These are phyloP conservation scores for Meganola albula DNA, from an alignment of 2,888 invertebrate genomes.

Conservation along the genomic window DNA sequence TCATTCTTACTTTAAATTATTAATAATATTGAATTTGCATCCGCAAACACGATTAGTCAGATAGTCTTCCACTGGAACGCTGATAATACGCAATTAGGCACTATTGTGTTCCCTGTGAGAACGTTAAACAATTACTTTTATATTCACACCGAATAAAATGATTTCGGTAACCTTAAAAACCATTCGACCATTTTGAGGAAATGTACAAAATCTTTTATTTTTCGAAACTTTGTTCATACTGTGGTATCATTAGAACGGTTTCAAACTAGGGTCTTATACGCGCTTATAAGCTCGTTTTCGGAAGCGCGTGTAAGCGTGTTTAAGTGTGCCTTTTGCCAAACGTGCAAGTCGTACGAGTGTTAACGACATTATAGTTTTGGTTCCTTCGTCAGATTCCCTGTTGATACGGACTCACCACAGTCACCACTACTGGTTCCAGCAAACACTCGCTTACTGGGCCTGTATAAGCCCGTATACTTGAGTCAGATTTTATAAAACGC, in stretches of 20 bases:
- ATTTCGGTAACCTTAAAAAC: constrained; percentile 18
- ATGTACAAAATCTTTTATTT: too few species aligned
- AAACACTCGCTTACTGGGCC: too few species aligned
- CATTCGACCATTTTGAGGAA: constrained; percentile 16
- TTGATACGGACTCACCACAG: background rate
- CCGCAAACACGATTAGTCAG: constrained; percentile 18
- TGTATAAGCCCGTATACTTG: constrained; percentile 11
- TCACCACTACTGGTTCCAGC: constrained; percentile 7
- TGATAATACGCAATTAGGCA: constrained; percentile 10
- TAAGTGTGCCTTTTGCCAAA: too few species aligned
- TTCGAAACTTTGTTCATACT: background rate
- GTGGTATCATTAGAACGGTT: too few species aligned
- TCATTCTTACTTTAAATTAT: too few species aligned
- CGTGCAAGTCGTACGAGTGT: too few species aligned
- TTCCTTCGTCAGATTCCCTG: background rate
- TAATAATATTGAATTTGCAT: too few species aligned
- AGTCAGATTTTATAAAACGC: constrained; percentile 10
- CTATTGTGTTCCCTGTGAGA: constrained; percentile 19
- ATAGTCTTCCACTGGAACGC: constrained; percentile 7
- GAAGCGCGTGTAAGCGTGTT: too few species aligned
- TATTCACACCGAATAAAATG: constrained; percentile 8
- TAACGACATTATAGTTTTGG: too few species aligned
- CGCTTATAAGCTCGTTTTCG: too few species aligned
- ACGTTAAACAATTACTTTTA: constrained; percentile 5
- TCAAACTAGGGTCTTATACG: too few species aligned